These are phyloP conservation scores for Drosophila siamana DNA, from an alignment of 2,888 invertebrate genomes.

Conservation along the genomic window DNA sequence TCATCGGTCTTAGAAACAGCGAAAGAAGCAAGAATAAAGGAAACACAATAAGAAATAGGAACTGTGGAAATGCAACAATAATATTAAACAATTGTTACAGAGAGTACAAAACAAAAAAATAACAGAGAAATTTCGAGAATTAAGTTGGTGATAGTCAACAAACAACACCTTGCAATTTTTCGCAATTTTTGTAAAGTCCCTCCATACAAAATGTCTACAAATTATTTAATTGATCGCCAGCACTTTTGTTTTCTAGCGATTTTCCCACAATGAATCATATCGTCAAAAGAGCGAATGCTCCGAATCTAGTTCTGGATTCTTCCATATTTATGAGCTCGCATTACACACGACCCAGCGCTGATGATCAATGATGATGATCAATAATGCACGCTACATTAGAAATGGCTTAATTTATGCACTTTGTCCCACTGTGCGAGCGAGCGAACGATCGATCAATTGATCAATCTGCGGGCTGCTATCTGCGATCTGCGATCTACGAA, in stretches of 20 bases:
- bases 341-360: neutral
- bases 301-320: neutral
- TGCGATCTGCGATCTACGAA: neutral
- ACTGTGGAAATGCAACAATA: too few species aligned
- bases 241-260: constrained; percentile 2
- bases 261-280: constrained; percentile 1
- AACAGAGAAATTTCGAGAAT: too few species aligned
- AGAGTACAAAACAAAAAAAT: too few species aligned
- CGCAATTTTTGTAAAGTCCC: neutral
- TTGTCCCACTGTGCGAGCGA: constrained; percentile 38
- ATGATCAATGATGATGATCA: neutral
- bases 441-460: constrained; percentile 28
- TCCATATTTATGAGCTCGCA: neutral
- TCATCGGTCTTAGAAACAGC: too few species aligned
- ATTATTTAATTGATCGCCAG: neutral
- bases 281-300: neutral
- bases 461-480: constrained; percentile 2
- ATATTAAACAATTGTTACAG: too few species aligned
- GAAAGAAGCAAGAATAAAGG: too few species aligned
- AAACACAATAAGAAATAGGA: too few species aligned
- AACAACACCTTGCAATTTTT: neutral
- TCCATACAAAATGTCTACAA: too few species aligned
- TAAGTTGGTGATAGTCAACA: neutral
- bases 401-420: neutral
- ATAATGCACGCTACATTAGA: neutral